Evolutionary conservation across 2,888 invertebrate genomes (phyloP), one percentile per base, ranked within the genome.

Genomic region (Aleiodes alternator): DNA sequence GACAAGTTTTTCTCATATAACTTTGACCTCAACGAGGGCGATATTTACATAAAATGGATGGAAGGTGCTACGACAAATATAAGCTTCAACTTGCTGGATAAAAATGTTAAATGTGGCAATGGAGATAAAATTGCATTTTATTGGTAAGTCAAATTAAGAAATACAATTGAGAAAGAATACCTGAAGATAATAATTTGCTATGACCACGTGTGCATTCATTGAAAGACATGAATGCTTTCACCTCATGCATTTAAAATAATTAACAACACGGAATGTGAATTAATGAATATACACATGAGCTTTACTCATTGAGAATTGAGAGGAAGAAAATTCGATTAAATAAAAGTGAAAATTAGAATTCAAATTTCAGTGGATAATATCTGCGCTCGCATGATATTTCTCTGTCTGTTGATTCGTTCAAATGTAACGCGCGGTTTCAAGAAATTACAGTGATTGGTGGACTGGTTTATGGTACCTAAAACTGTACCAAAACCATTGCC

Each of bases 11-110:
- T 96, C 84, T 94, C 95, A 12, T 98, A 95, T 90, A 99, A 99
- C 90, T 98, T 99, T 88, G 95, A 99, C 90, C 90, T 95, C 68
- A 92, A 92, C 80, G 95, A 97, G 89, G 99, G 99, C 69, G 95
- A 95, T 11, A 94, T 99, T 83, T 96, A 93, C 84, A 95, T 97
- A 61, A 97, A 96, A 90, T 99, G 98, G 96, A 94, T 99, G 94
- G 95, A 96, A 85, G 98, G 97, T 9, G 96, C 96, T 4, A 94
- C 95, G 51, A 99, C 98, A 55, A 99, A 99, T 90, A 94, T 99
- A 80, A 97, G 96, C 88, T 99, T 97, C 90, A 99, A 99, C 91
- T 92, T 97, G 70, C 91, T 99, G 82, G 99, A 99, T 90, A 93
- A 96, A 79, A 96, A 97, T 90, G 94, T 99, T 72, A 93, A 95